phyloP scores from a whole-genome alignment of 2,797 vertebrate genomes.

The Ptychadena robeensis region DNA sequence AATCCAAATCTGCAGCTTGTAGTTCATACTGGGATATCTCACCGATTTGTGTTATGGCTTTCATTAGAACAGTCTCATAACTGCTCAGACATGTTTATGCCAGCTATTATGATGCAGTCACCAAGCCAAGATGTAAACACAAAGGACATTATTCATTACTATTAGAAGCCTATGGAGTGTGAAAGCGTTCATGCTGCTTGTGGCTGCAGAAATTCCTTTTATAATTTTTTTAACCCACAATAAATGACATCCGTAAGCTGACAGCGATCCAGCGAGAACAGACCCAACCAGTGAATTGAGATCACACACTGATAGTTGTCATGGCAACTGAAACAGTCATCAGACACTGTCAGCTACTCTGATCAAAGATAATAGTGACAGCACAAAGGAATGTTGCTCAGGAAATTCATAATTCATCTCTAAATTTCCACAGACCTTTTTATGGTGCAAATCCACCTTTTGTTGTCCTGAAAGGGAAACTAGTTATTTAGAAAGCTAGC shows the following conservation, averaged over 20 bases:
- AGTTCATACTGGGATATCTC: too few species aligned
- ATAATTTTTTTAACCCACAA: background rate
- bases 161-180: background rate
- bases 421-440: background rate
- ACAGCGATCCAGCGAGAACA: background rate
- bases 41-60: too few species aligned
- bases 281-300: constrained; percentile 8
- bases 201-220: background rate
- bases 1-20: too few species aligned
- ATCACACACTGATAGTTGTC: background rate
- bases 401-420: background rate
- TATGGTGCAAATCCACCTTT: background rate
- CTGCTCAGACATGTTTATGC: background rate
- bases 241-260: background rate
- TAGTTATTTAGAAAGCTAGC: too few species aligned
- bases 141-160: background rate
- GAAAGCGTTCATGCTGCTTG: background rate
- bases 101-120: background rate
- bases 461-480: background rate
- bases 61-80: too few species aligned
- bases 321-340: constrained; percentile 8
- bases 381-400: background rate
- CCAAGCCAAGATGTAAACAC: background rate
- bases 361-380: constrained; percentile 1
- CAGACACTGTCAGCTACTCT: background rate